Conservation (phyloP, 30 jellyfish, hydroid and myxozoan species). For the Pelagia noctiluca region DNA sequence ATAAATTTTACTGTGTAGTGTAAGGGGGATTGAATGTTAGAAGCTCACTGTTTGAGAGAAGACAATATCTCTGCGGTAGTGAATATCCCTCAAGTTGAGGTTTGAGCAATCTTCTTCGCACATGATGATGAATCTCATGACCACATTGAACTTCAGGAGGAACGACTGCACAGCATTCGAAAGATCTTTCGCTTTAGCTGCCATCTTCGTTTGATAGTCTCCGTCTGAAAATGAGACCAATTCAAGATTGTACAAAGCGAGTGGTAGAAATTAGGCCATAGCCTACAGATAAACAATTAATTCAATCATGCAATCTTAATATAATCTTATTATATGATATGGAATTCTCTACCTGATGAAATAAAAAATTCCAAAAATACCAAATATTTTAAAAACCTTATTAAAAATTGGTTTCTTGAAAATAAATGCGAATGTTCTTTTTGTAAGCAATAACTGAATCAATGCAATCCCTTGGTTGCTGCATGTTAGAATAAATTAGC, state of each 20-base stretch:
- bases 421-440: no score
- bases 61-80: slow-evolving; percentile 87
- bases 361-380: no score
- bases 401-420: no score
- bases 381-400: no score
- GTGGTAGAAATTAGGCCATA: neutral
- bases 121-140: slow-evolving; percentile 77
- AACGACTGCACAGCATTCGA: slow-evolving; percentile 53
- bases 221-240: neutral
- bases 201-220: neutral
- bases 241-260: slow-evolving; percentile 1
- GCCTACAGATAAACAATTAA: neutral
- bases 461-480: no score
- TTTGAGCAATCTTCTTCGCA: slow-evolving; percentile 55
- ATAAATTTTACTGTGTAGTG: no score
- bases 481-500: no score
- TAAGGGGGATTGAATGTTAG: no score
- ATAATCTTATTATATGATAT: no score
- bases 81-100: slow-evolving; percentile 58
- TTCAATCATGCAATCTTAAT: no score
- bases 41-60: slow-evolving; percentile 89
- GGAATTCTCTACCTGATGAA: no score
- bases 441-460: no score
- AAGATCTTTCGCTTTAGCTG: slow-evolving; percentile 7
- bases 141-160: slow-evolving; percentile 37